phyloP scores from a whole-genome alignment of 2,888 invertebrate genomes.

The Chrysopilus asiliformis region DNA sequence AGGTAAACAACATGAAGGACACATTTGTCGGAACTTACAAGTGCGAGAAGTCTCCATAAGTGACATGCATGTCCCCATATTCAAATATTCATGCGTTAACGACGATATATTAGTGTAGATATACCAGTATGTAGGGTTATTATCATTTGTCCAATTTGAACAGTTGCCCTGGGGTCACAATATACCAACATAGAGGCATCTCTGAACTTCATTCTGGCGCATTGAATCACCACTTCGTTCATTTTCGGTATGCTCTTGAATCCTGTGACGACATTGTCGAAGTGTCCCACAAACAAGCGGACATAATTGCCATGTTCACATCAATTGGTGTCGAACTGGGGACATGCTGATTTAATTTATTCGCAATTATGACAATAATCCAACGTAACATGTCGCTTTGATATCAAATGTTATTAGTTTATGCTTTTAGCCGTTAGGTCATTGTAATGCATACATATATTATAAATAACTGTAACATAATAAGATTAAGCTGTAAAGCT shows the following conservation, averaged over 20 bases:
- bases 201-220: too few species aligned
- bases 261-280: not conserved
- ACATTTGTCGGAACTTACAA: conserved; percentile 7
- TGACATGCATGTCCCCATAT: conserved; percentile 7
- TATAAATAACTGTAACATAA: too few species aligned
- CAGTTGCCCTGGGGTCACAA: conserved; percentile 7
- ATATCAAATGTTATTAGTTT: too few species aligned
- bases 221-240: not conserved
- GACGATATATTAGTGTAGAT: too few species aligned
- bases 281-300: conserved; percentile 6
- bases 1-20: conserved; percentile 15
- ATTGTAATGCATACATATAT: too few species aligned
- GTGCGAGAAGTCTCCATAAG: conserved; percentile 4
- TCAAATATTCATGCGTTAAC: too few species aligned
- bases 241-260: not conserved
- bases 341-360: conserved; percentile 10
- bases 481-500: too few species aligned
- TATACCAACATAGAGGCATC: too few species aligned
- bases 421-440: too few species aligned
- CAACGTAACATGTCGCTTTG: conserved; percentile 7
- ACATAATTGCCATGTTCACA: conserved; percentile 10
- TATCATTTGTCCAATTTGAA: conserved; percentile 5
- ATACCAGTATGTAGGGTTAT: too few species aligned
- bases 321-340: conserved; percentile 10
- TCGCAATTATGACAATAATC: conserved; percentile 9